Evolutionary conservation across 2,888 invertebrate genomes (phyloP).

Genomic region (Tetranychus truncatus): DNA sequence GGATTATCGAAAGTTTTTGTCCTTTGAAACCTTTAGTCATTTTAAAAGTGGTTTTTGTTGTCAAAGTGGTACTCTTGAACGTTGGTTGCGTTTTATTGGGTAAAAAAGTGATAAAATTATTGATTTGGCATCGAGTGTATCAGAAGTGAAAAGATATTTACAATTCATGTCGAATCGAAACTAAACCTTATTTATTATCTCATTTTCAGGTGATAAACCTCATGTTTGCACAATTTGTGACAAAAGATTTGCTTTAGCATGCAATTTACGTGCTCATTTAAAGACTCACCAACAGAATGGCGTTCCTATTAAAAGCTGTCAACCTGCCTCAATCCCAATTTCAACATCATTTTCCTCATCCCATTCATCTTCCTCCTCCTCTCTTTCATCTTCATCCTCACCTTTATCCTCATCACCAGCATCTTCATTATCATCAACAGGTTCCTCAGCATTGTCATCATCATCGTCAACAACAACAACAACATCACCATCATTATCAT

Average conservation of each 20-base stretch:
- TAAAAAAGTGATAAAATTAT: too few relatives aligned
- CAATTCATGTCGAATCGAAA: too few relatives aligned
- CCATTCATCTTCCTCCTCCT: neutral
- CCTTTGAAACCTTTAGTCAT: too few relatives aligned
- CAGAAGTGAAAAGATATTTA: too few relatives aligned
- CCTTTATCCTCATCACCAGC: neutral
- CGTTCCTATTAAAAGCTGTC: neutral
- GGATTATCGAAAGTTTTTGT: too few relatives aligned
- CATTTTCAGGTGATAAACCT: conserved; percentile 47
- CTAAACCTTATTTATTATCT: neutral
- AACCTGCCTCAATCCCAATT: neutral
- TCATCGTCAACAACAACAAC: neutral
- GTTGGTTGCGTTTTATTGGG: too few relatives aligned
- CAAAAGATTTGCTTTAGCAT: conserved; percentile 52
- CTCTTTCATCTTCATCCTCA: conserved; percentile 5
- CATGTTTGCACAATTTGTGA: conserved; percentile 50
- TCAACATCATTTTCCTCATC: neutral
- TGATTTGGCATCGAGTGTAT: too few relatives aligned
- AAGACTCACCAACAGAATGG: conserved; percentile 41
- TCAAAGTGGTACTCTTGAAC: too few relatives aligned
- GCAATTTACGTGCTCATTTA: conserved; percentile 51
- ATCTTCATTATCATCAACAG: neutral
- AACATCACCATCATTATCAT: neutral
- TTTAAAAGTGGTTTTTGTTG: too few relatives aligned
- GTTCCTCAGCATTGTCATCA: neutral